phyloP scores from a whole-genome alignment of 2,797 vertebrate species.

The Etheostoma nigrum region DNA sequence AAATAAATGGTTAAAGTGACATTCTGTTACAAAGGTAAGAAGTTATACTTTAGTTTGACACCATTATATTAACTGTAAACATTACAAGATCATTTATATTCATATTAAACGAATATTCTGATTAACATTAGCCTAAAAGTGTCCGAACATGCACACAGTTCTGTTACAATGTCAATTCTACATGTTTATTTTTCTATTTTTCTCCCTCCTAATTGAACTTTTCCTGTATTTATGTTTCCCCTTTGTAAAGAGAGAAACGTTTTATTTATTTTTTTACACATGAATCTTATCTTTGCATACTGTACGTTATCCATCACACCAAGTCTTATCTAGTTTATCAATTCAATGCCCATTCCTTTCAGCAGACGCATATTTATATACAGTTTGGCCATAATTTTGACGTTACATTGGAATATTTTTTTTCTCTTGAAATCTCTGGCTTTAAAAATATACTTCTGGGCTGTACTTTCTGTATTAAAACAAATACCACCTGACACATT shows the following conservation, averaged over 20 bases:
- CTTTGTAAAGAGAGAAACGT: neutral
- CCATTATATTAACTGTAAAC: no score
- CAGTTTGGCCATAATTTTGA: neutral
- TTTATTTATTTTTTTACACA: no score
- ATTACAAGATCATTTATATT: no score
- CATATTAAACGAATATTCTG: no score
- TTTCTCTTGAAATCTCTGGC: neutral
- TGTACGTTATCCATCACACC: no score
- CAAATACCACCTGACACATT: neutral
- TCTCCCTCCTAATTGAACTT: neutral
- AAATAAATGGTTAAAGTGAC: no score
- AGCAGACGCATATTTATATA: neutral
- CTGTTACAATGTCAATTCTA: neutral
- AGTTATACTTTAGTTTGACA: no score
- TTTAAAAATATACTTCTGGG: constrained; percentile 3
- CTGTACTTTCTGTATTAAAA: constrained; percentile 3
- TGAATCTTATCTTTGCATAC: no score
- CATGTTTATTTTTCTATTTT: neutral
- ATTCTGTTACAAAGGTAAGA: no score
- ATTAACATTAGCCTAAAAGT: no score
- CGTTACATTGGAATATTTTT: neutral
- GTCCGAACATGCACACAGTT: no score
- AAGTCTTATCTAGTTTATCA: neutral
- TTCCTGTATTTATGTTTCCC: neutral
- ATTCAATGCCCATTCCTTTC: neutral